A percentile compares a stretch with the other conserved stretches of the same genome.
Conservation (phyloP, 2,888 invertebrate genomes). For the Trichopria drosophilae region DNA sequence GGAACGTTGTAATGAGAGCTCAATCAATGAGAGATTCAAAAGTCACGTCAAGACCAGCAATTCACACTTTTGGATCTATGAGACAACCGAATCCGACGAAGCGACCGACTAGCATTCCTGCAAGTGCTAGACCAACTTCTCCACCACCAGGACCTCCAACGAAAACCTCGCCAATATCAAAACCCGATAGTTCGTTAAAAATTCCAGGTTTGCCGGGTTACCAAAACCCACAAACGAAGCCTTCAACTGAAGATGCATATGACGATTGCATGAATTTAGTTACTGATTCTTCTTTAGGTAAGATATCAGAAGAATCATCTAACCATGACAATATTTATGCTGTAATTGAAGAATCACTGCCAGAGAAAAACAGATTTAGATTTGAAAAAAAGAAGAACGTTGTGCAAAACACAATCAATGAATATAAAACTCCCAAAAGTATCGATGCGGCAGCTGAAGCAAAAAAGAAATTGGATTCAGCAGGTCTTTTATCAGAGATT, state of each 20-base stretch:
- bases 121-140: constrained; percentile 71
- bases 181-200: constrained; percentile 41
- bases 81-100: constrained; percentile 67
- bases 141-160: constrained; percentile 73
- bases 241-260: constrained; percentile 65
- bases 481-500: constrained; percentile 82
- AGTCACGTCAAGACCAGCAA: constrained; percentile 62
- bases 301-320: constrained; percentile 66
- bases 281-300: constrained; percentile 64
- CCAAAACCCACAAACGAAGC: constrained; percentile 64
- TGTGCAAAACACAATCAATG: constrained; percentile 38
- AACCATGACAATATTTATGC: constrained; percentile 80
- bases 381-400: constrained; percentile 48
- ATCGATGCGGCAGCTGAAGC: constrained; percentile 56
- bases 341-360: constrained; percentile 79
- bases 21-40: constrained; percentile 76
- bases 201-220: constrained; percentile 64
- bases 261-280: constrained; percentile 77
- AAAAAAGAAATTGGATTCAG: constrained; percentile 62
- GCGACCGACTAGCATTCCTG: constrained; percentile 75
- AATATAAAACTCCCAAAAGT: constrained; percentile 60
- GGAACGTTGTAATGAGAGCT: constrained; percentile 71
- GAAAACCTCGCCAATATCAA: constrained; percentile 45
- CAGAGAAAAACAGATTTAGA: constrained; percentile 47
- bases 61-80: constrained; percentile 84